Evolutionary conservation across 1,140 invertebrate genomes (phyloP), one percentile per base, ranked within the genome.

Genomic region (Trypoxylus dichotomus): DNA sequence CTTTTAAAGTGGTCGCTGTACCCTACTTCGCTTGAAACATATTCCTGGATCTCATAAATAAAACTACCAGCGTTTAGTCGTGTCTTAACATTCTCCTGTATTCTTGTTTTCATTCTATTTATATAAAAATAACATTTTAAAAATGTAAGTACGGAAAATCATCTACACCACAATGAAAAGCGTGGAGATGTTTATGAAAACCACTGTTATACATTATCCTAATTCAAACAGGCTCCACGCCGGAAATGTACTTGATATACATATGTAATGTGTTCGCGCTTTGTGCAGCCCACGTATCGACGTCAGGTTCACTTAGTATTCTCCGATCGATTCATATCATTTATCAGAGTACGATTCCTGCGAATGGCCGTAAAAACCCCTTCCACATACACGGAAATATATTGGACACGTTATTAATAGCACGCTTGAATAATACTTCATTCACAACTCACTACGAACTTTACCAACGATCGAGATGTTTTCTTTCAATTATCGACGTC

Each of bases 241-340:
- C 47, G 47, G 47, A 58, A 58, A 58, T 58, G 15, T 58, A 58
- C 47, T 58, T 58, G 47, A 58, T 58, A 58, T n/a, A n/a, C n/a
- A n/a, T 58, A 58, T 58, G 47, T 58, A 58, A 58, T 58, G 15
- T 11, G 15, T 58, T 58, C 5, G 47, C 47, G 47, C 15, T 58
- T 58, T 58, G 47, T 58, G 47, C 15, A 58, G 47, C 21, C 15
- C 47, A 58, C 7, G 47, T 13, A 13, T 58, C 13, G 7, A 58
- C 47, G 15, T 21, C 47, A 6, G 13, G 47, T 58, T 21, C 3
- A 58, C 47, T 58, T 58, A 58, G 47, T 58, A 58, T 58, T 58
- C 47, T 19, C 47, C 47, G 47, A 5, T 19, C 47, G 47, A 58
- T 58, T 58, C 47, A 58, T 58, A 58, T 58, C 47, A 58, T 58